phyloP scores from a whole-genome alignment of 2,888 invertebrate species.

The Lamellibrachia satsuma region DNA sequence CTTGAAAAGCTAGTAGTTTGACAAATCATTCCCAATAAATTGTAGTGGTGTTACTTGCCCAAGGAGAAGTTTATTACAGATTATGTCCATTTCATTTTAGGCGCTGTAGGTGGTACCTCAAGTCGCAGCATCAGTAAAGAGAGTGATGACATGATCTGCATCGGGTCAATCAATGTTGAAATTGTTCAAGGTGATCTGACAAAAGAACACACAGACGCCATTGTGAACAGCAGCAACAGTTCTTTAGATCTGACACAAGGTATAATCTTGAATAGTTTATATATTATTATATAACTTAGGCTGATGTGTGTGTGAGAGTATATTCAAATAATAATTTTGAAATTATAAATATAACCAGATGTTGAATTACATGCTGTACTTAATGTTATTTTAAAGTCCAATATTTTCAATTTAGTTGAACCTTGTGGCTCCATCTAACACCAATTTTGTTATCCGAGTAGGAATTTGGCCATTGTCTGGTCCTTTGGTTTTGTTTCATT shows the following conservation, averaged over 20 bases:
- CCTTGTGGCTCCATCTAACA: too few species aligned
- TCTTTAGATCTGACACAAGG: constrained; percentile 25
- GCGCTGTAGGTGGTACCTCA: background rate
- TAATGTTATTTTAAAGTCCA: too few species aligned
- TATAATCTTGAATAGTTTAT: background rate
- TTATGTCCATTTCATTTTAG: background rate
- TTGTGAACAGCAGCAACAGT: constrained; percentile 34
- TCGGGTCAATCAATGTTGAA: background rate
- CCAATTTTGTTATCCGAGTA: too few species aligned
- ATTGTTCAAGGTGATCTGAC: constrained; percentile 34
- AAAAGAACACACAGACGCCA: constrained; percentile 31
- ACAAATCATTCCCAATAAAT: background rate
- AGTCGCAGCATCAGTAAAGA: background rate
- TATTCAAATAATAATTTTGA: too few species aligned
- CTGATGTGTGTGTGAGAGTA: too few species aligned
- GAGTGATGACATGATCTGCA: background rate
- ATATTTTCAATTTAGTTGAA: too few species aligned
- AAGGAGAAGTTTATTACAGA: background rate
- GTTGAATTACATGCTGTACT: too few species aligned
- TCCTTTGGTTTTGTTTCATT: too few species aligned
- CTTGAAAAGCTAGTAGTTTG: too few species aligned
- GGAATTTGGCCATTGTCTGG: too few species aligned
- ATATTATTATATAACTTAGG: background rate
- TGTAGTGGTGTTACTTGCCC: background rate
- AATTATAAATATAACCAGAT: too few species aligned